A percentile compares a stretch with the other conserved stretches of the same genome.
These are phyloP conservation scores for Motacilla alba DNA, from an alignment of 2,113 vertebrate genomes.

Conservation along the genomic window DNA sequence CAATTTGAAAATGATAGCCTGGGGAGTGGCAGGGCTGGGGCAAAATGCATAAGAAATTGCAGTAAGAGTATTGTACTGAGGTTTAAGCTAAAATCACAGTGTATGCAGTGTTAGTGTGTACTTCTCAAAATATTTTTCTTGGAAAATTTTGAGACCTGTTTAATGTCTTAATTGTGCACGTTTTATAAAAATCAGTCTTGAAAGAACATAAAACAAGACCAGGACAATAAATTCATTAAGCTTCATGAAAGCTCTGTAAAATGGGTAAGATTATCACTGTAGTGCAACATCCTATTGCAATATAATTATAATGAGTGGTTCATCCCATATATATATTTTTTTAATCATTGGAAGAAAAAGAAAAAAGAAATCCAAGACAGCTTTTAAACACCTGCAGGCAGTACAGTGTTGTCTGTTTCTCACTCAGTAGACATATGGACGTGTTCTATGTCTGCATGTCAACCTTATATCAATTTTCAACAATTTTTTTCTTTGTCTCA, in stretches of 20 bases:
- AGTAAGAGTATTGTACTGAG: neutral
- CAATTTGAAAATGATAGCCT: slow-evolving; percentile 2
- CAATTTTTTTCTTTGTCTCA: neutral
- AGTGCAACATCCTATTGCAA: neutral
- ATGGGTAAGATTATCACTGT: neutral
- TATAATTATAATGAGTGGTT: neutral
- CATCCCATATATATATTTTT: neutral
- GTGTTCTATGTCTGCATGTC: neutral
- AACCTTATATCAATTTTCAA: neutral
- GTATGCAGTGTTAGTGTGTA: neutral
- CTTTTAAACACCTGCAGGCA: neutral
- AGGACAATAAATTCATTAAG: neutral
- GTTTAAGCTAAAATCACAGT: neutral
- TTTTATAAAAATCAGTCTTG: neutral
- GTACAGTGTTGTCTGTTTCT: neutral
- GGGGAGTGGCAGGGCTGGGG: neutral
- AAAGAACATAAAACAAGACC: neutral
- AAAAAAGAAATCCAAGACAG: neutral
- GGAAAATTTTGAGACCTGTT: neutral
- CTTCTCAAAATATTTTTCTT: neutral
- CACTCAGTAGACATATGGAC: neutral
- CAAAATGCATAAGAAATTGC: neutral
- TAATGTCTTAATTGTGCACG: neutral
- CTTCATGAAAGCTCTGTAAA: neutral
- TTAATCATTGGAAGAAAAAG: neutral